Evolutionary conservation across 1,140 invertebrate species (phyloP).

Genomic region (Lepidurus couesii): DNA sequence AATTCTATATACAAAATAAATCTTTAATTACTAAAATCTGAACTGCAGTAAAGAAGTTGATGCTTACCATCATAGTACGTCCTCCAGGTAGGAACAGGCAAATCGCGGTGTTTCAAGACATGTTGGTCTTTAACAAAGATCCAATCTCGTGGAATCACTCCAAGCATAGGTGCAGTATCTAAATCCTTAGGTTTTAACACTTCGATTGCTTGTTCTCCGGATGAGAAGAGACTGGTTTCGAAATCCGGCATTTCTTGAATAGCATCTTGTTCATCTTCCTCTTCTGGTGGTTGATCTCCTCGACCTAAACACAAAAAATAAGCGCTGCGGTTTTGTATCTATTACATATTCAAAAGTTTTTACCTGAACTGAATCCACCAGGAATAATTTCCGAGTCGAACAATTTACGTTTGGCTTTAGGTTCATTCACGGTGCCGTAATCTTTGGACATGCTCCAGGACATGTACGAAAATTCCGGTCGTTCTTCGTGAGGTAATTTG

Average conservation of each 20-base stretch:
- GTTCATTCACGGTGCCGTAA: constrained; percentile 1
- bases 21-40: not conserved
- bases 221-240: not conserved
- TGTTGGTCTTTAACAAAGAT: constrained; percentile 30
- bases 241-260: not conserved
- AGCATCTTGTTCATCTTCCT: not conserved
- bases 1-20: constrained; percentile 30
- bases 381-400: not conserved
- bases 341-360: not conserved
- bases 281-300: not conserved
- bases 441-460: constrained; percentile 23
- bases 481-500: constrained; percentile 19
- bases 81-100: constrained; percentile 15
- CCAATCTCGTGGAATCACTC: constrained; percentile 31
- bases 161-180: not conserved
- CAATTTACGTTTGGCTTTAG: not conserved
- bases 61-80: constrained; percentile 32
- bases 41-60: not conserved
- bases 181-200: not conserved
- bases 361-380: not conserved
- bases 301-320: not conserved
- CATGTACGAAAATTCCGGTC: constrained; percentile 20
- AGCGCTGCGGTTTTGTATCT: not conserved
- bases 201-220: not conserved
- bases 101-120: not conserved